A percentile compares a stretch with the other conserved stretches of the same genome.
Evolutionary conservation across 2,888 invertebrate species (phyloP).

Genomic region (Meganola albula): DNA sequence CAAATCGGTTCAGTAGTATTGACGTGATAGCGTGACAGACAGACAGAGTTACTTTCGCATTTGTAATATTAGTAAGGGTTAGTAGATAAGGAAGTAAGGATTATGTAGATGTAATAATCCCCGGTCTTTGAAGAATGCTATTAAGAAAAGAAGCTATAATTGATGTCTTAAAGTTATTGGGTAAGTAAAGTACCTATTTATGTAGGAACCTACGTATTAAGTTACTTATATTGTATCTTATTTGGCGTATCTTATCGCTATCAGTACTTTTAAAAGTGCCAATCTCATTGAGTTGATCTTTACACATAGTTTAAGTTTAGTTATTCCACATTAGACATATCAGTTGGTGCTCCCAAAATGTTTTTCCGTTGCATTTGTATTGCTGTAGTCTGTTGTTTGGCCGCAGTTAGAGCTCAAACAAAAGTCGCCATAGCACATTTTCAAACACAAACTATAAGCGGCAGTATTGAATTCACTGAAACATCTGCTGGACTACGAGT

Average conservation of each 20-base stretch:
- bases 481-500: constrained; percentile 61
- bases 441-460: constrained; percentile 33
- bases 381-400: constrained; percentile 5
- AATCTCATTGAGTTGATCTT: background rate
- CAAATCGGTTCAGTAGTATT: background rate
- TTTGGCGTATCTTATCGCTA: background rate
- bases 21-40: background rate
- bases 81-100: too few relatives aligned
- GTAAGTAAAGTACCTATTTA: too few relatives aligned
- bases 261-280: background rate
- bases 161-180: too few relatives aligned
- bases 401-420: constrained; percentile 10
- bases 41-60: background rate
- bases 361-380: constrained; percentile 12
- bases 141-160: too few relatives aligned
- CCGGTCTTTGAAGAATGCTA: too few relatives aligned
- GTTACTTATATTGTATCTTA: too few relatives aligned
- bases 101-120: background rate
- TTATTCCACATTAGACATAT: too few relatives aligned
- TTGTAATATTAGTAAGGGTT: background rate
- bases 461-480: constrained; percentile 64
- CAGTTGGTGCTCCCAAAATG: constrained; percentile 5
- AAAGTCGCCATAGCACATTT: constrained; percentile 48
- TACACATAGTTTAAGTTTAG: too few relatives aligned
- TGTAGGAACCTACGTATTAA: too few relatives aligned